A percentile compares a stretch with the other conserved stretches of the same genome.
Evolutionary conservation across 2,113 vertebrate species (phyloP).

Genomic region (Ciconia stormi): DNA sequence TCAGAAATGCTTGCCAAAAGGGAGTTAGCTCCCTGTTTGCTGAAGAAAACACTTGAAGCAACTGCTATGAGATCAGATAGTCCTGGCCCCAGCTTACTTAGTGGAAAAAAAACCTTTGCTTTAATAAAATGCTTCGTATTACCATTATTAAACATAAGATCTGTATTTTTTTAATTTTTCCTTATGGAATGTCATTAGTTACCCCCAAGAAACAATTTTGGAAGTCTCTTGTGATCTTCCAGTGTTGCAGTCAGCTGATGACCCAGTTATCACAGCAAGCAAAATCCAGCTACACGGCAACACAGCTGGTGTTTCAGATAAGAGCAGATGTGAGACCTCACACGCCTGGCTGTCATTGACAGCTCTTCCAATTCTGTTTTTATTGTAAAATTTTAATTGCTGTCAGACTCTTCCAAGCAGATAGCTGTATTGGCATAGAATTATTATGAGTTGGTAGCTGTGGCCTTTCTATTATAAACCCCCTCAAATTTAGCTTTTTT

Average conservation of each 20-base stretch:
- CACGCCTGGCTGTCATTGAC: neutral
- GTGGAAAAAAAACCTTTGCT: neutral
- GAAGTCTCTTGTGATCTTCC: neutral
- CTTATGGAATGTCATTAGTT: neutral
- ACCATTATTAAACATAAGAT: neutral
- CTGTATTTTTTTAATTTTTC: neutral
- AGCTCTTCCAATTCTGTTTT: neutral
- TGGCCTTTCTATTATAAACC: neutral
- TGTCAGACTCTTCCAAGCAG: neutral
- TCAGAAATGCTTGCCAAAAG: neutral
- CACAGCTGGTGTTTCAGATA: constrained; percentile 43
- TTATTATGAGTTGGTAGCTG: neutral
- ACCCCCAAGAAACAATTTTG: neutral
- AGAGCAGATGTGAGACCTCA: constrained; percentile 1
- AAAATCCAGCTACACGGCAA: neutral
- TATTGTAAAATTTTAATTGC: neutral
- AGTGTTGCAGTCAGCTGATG: neutral
- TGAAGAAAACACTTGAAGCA: neutral
- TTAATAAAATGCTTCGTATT: neutral
- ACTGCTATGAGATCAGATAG: neutral
- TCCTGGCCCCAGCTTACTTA: neutral
- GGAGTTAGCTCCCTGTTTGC: neutral
- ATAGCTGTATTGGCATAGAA: neutral
- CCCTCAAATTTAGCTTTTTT: neutral
- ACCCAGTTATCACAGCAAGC: constrained; percentile 31